Conservation (phyloP, 2,888 invertebrate genomes). For the Furcula furcula region DNA sequence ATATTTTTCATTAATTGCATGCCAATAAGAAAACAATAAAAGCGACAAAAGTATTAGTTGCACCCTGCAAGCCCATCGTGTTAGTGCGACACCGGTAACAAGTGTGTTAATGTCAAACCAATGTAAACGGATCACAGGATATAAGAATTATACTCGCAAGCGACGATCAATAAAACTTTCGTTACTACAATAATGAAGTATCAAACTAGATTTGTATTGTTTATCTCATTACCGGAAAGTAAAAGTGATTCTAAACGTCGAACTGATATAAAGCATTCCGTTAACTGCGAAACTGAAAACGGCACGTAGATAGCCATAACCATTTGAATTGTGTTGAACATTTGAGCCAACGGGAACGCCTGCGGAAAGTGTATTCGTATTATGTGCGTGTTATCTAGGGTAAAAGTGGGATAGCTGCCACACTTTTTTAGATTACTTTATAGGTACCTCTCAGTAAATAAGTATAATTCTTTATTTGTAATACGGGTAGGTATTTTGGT, state of each 20-base stretch:
- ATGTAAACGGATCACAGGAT: slow-evolving; percentile 23
- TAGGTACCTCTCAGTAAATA: too few relatives aligned
- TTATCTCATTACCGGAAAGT: slow-evolving; percentile 64
- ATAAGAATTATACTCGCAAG: slow-evolving; percentile 26
- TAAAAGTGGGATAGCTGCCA: too few relatives aligned
- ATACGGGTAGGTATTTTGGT: too few relatives aligned
- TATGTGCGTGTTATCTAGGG: slow-evolving; percentile 2
- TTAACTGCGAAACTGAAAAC: slow-evolving; percentile 70
- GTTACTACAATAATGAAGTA: slow-evolving; percentile 7
- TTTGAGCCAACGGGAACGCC: slow-evolving; percentile 88
- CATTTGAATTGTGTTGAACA: slow-evolving; percentile 87
- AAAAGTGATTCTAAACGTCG: slow-evolving; percentile 81
- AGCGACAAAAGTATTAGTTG: not conserved
- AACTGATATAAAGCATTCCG: slow-evolving; percentile 83
- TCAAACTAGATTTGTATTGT: not conserved
- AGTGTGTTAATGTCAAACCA: slow-evolving; percentile 16
- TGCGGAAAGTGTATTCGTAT: slow-evolving; percentile 46
- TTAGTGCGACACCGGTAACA: too few relatives aligned
- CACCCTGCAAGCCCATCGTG: not conserved
- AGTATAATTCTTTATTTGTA: too few relatives aligned
- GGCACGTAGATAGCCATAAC: slow-evolving; percentile 81
- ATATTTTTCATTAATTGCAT: too few relatives aligned
- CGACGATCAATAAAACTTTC: slow-evolving; percentile 24
- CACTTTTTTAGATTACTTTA: too few relatives aligned
- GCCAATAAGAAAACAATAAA: not conserved